Base-by-base conservation (phyloP, 2,797 vertebrate species). In the Picus viridis region DNA sequence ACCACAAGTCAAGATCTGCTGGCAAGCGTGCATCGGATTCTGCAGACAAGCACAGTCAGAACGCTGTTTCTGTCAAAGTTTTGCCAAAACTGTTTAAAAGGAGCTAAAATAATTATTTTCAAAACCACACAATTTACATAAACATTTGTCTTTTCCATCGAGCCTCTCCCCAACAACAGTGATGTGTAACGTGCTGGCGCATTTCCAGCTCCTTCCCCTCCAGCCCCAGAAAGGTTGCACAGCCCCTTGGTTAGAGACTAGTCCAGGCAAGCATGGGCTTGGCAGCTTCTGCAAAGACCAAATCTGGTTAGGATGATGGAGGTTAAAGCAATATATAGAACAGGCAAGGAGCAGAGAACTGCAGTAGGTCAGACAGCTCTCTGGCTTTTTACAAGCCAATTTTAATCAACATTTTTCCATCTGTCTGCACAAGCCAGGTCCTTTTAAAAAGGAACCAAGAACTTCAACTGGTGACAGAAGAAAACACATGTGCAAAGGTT, bases 101-200 rank as follows among this genome's bases (percentile, higher is more conserved):
- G 58, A 77, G 51, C 24, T 83, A 77, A 68, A 83, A 61, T n/a
- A 39, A 26, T 6, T 1, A 36, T 83, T 92, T 80, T 71, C 30
- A 41, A 79, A 73, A 3, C 6, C 10, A 78, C 2, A 0, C 13
- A 16, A 36, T 72, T 63, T 53, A 73, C 12, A n/a, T 39, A 87
- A 89, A 54, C 7, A 12, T 4, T 8, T 0, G 3, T 70, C n/a
- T 90, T 74, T 72, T 84, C 56, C 68, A 63, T 18, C 51, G 80
- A 84, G 56, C 12, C 10, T 36, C 39, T 74, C 57, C 56, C 61
- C n/a, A 83, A 64, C 15, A 51, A 56, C 0, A 0, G 36, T 27
- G 29, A 49, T 1, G 2, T 0, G 0, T 58, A 56, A 67, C 1
- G 1, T 2, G 15, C 30, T 72, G 51, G 7, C 54, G 65, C 41